phyloP scores from a whole-genome alignment of 2,113 vertebrate genomes.

The Hassar affinis region DNA sequence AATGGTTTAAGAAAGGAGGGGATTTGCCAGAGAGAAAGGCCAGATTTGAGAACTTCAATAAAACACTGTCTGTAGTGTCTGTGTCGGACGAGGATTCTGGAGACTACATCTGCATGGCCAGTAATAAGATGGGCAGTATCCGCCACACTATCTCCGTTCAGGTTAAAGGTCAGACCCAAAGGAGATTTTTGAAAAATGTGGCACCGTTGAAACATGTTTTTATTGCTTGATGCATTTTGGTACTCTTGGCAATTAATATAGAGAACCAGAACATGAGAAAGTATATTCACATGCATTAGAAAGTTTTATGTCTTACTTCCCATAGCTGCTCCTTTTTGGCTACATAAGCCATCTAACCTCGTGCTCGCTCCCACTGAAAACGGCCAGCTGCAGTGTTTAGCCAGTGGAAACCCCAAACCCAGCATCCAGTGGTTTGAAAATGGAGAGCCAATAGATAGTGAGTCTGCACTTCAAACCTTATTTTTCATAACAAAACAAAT shows the following conservation, averaged over 20 bases:
- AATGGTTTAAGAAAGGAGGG: slow-evolving; percentile 94
- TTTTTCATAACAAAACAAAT: neutral
- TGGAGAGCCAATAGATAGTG: slow-evolving; percentile 84
- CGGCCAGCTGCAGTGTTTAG: slow-evolving; percentile 87
- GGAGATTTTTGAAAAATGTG: neutral
- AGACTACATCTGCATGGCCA: slow-evolving; percentile 92
- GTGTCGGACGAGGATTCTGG: slow-evolving; percentile 94
- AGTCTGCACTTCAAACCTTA: slow-evolving; percentile 42
- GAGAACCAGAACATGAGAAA: neutral
- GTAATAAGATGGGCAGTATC: slow-evolving; percentile 89
- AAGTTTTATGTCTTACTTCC: neutral
- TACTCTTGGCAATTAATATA: neutral
- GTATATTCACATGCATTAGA: neutral
- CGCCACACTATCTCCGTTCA: slow-evolving; percentile 91
- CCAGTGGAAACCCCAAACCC: slow-evolving; percentile 93
- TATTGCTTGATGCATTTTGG: neutral
- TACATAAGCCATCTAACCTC: slow-evolving; percentile 88
- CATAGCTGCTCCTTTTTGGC: slow-evolving; percentile 93
- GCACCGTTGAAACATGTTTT: neutral
- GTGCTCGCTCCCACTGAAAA: slow-evolving; percentile 89
- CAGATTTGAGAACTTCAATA: slow-evolving; percentile 88
- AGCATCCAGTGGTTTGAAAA: slow-evolving; percentile 90
- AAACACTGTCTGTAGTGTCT: slow-evolving; percentile 82
- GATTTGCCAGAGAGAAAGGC: slow-evolving; percentile 84
- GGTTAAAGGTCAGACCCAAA: slow-evolving; percentile 88